These are phyloP conservation scores for Epinephelus cyanopodus DNA, from an alignment of 2,113 vertebrate species.

Conservation along the genomic window DNA sequence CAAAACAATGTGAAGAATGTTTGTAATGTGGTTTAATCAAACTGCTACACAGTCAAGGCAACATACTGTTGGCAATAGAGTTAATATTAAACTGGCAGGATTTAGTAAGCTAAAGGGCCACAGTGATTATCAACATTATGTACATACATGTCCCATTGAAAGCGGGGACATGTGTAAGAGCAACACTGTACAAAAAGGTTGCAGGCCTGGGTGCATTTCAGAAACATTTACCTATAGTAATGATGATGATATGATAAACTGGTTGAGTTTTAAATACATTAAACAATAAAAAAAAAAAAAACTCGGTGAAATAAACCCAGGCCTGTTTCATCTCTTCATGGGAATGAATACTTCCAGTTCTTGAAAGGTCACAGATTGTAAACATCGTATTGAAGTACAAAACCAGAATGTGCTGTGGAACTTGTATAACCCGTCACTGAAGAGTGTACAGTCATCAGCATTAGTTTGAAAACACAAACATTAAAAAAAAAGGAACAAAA, in stretches of 20 bases:
- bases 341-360: constrained; percentile 61
- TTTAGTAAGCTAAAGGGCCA: constrained; percentile 51
- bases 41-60: constrained; percentile 62
- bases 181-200: constrained; percentile 28
- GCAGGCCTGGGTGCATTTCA: constrained; percentile 36
- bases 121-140: constrained; percentile 51
- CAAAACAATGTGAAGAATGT: neutral
- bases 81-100: constrained; percentile 60
- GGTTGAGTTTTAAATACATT: constrained; percentile 42
- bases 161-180: constrained; percentile 33
- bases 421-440: constrained; percentile 22
- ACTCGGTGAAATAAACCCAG: constrained; percentile 9
- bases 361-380: constrained; percentile 45
- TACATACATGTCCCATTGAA: constrained; percentile 60
- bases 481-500: neutral
- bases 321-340: constrained; percentile 13
- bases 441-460: constrained; percentile 9
- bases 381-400: constrained; percentile 58
- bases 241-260: constrained; percentile 1
- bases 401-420: constrained; percentile 47
- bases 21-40: constrained; percentile 67
- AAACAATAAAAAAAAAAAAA: neutral
- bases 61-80: constrained; percentile 55
- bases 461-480: constrained; percentile 24
- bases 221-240: constrained; percentile 5